Evolutionary conservation across 2,113 vertebrate genomes (phyloP).

Genomic region (Thalassoma bifasciatum): DNA sequence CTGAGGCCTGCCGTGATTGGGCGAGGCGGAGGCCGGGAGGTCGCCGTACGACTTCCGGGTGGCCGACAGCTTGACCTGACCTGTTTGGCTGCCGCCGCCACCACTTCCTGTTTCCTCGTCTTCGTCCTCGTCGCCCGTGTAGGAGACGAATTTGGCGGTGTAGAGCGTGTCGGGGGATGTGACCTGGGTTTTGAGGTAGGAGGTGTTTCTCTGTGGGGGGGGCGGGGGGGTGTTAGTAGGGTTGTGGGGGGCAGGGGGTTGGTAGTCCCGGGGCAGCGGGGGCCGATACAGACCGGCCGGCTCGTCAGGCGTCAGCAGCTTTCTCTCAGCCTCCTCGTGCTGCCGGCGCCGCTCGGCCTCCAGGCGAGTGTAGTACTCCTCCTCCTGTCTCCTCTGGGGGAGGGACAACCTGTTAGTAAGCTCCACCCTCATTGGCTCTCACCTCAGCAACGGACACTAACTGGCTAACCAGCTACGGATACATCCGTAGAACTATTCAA

Average conservation of each 20-base stretch:
- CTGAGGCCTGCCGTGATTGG: constrained; percentile 75
- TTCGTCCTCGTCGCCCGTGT: constrained; percentile 89
- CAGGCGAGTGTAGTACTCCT: constrained; percentile 97
- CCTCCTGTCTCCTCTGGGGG: constrained; percentile 96
- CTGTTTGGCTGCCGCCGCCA: constrained; percentile 85
- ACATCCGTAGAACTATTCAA: neutral
- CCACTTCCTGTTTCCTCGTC: constrained; percentile 75
- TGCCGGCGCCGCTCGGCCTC: constrained; percentile 96
- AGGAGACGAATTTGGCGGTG: constrained; percentile 98
- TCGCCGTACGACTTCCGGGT: constrained; percentile 91
- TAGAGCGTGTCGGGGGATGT: constrained; percentile 97
- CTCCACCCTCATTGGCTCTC: constrained; percentile 54
- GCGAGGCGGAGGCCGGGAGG: constrained; percentile 87
- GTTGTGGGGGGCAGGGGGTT: constrained; percentile 86
- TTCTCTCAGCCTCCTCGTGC: constrained; percentile 94
- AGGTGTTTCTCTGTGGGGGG: constrained; percentile 97
- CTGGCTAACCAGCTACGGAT: constrained; percentile 22
- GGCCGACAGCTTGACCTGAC: constrained; percentile 94
- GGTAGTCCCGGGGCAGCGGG: constrained; percentile 95
- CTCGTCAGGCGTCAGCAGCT: constrained; percentile 94
- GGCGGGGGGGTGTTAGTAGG: constrained; percentile 88
- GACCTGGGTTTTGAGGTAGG: constrained; percentile 99
- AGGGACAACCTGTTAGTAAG: constrained; percentile 83
- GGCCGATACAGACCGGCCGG: constrained; percentile 96
- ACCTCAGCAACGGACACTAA: constrained; percentile 29